A percentile compares a stretch with the other conserved stretches of the same genome.
Evolutionary conservation across 2,888 invertebrate species (phyloP).

Genomic region (Strigamia maritima): DNA sequence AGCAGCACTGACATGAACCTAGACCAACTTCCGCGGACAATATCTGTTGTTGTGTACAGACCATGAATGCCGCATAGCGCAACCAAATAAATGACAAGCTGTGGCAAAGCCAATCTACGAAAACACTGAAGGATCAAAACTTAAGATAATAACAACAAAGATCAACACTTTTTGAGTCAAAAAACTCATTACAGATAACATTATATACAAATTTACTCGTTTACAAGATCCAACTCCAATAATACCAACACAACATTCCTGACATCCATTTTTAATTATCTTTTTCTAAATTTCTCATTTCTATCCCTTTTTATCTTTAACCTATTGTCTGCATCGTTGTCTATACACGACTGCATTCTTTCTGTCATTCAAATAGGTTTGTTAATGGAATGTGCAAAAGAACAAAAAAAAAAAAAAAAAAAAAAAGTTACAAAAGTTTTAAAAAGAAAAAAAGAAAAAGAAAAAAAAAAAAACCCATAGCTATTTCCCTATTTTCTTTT

Average conservation of each 20-base stretch:
- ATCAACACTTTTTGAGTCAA: too few species aligned
- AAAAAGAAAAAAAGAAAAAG: background rate
- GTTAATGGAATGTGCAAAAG: conserved; percentile 7
- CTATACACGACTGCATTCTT: background rate
- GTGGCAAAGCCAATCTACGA: background rate
- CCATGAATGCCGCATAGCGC: background rate
- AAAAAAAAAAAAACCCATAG: background rate
- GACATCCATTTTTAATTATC: background rate
- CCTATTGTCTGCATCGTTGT: background rate
- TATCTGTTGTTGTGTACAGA: background rate
- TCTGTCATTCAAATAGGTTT: conserved; percentile 4
- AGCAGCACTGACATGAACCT: conserved; percentile 1
- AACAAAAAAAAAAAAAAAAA: background rate
- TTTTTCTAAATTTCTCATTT: background rate
- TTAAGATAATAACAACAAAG: background rate
- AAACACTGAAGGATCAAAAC: too few species aligned
- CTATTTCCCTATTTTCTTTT: background rate
- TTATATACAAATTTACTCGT: background rate
- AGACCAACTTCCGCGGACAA: background rate
- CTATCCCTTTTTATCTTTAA: background rate
- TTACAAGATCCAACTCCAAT: background rate
- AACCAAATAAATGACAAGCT: background rate
- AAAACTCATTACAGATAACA: too few species aligned
- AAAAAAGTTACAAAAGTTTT: background rate
- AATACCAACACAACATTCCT: background rate